Conservation (phyloP, 2,888 invertebrate genomes). For the Agrilus biguttatus region DNA sequence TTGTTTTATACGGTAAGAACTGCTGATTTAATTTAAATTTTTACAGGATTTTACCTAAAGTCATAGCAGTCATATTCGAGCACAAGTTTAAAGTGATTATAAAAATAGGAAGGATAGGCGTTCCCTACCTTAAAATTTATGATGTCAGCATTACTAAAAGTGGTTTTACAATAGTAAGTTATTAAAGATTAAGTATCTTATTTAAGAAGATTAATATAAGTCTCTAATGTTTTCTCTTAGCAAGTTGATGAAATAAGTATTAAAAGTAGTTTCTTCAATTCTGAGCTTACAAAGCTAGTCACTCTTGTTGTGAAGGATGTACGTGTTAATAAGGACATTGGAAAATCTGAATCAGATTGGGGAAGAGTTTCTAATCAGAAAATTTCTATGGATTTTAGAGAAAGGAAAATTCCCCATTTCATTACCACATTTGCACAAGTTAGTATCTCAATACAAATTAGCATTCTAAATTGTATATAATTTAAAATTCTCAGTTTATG, state of each 20-base stretch:
- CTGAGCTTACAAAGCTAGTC: conserved; percentile 71
- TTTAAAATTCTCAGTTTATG: conserved; percentile 49
- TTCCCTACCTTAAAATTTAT: conserved; percentile 63
- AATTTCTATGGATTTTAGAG: conserved; percentile 46
- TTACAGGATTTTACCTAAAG: conserved; percentile 59
- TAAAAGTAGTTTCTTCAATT: conserved; percentile 76
- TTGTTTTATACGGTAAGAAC: no score
- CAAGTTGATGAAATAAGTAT: conserved; percentile 75
- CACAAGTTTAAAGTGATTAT: conserved; percentile 66
- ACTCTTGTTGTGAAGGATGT: conserved; percentile 72
- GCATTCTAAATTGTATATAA: neutral
- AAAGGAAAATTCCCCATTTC: conserved; percentile 62
- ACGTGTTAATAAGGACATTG: conserved; percentile 63
- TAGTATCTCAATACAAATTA: conserved; percentile 12
- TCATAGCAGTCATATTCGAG: conserved; percentile 67
- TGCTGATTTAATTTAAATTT: neutral
- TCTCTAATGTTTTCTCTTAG: conserved; percentile 32
- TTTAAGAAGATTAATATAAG: neutral
- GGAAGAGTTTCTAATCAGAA: conserved; percentile 23
- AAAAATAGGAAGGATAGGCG: conserved; percentile 66
- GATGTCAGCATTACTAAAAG: conserved; percentile 70
- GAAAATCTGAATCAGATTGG: conserved; percentile 7
- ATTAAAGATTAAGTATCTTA: neutral
- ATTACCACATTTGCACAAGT: conserved; percentile 76
- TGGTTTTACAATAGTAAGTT: conserved; percentile 34